Percentiles rank a stretch among this genome's conserved stretches.
Evolutionary conservation across 2,888 invertebrate species (phyloP).

Genomic region (Alcis repandata): DNA sequence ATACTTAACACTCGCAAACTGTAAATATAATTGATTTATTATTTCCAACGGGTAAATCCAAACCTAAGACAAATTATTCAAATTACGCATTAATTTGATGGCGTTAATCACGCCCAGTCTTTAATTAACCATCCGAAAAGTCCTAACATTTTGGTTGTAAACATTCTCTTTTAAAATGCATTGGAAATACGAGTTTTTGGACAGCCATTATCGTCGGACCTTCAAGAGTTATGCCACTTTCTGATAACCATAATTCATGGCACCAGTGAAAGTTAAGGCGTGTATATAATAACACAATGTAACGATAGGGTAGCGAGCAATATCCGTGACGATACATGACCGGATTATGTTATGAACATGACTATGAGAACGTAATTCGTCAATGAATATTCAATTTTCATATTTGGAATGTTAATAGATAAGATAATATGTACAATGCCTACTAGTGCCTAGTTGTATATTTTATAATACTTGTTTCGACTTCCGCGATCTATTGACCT

Average conservation of each 20-base stretch:
- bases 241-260: conserved; percentile 56
- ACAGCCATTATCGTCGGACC: conserved; percentile 17
- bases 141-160: conserved; percentile 13
- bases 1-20: conserved; percentile 10
- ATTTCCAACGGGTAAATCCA: conserved; percentile 7
- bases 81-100: conserved; percentile 14
- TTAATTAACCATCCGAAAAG: background rate
- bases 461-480: conserved; percentile 21
- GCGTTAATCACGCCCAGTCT: conserved; percentile 1
- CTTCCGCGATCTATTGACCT: conserved; percentile 24
- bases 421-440: conserved; percentile 11
- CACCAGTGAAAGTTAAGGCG: conserved; percentile 61
- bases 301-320: conserved; percentile 65
- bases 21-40: conserved; percentile 6
- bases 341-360: conserved; percentile 49
- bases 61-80: conserved; percentile 9
- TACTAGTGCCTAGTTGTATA: background rate
- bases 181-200: conserved; percentile 22
- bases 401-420: conserved; percentile 17
- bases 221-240: conserved; percentile 42
- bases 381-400: conserved; percentile 39
- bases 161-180: conserved; percentile 16
- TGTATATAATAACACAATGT: conserved; percentile 57
- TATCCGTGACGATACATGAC: conserved; percentile 65
- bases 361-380: conserved; percentile 33